These are phyloP conservation scores for Tipula vernalis DNA, from an alignment of 2,888 invertebrate species.

Conservation along the genomic window DNA sequence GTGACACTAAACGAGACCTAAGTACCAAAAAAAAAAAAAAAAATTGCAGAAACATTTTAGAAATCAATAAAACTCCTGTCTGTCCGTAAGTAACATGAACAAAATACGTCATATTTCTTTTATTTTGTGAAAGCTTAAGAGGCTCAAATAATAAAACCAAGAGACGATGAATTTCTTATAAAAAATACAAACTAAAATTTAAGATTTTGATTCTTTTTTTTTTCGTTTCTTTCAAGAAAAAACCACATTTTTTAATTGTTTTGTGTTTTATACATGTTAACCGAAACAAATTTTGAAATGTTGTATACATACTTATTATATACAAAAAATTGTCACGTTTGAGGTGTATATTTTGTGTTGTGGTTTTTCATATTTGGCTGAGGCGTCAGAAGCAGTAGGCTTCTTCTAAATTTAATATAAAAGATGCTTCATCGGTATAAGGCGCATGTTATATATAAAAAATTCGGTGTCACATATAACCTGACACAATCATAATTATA, in stretches of 20 bases:
- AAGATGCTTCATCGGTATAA: not conserved
- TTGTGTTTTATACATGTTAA: not conserved
- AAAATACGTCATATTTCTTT: not conserved
- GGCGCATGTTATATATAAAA: not conserved
- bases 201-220: not conserved
- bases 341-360: not conserved
- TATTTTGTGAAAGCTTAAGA: not conserved
- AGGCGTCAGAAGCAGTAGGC: not conserved
- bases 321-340: not conserved
- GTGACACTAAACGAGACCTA: not conserved
- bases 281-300: not conserved
- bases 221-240: not conserved
- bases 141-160: not conserved
- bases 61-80: not conserved
- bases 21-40: not conserved
- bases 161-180: not conserved
- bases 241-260: not conserved
- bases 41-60: not conserved
- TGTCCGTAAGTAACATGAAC: not conserved
- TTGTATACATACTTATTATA: not conserved
- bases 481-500: not conserved
- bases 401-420: not conserved
- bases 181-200: not conserved
- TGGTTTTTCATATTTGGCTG: not conserved
- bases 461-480: not conserved